Conservation (phyloP, 2,113 vertebrate species). For the Vireo altiloquus region DNA sequence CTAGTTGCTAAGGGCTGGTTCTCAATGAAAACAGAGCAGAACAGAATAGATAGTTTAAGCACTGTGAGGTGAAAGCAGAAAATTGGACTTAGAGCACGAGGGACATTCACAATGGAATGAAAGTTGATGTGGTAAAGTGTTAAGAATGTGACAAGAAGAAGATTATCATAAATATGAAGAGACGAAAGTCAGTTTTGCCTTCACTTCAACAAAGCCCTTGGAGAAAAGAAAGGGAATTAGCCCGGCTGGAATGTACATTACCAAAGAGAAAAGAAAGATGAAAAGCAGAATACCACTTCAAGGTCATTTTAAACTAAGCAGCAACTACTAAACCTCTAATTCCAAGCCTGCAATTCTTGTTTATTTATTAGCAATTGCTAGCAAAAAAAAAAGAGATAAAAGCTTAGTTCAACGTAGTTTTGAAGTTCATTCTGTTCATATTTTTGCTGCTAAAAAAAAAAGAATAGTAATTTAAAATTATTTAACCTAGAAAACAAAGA, state of each 20-base stretch:
- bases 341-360: constrained; percentile 6
- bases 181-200: background rate
- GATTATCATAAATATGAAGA: constrained; percentile 37
- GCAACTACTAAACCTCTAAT: background rate
- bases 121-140: constrained; percentile 15
- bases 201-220: background rate
- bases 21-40: constrained; percentile 45
- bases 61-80: constrained; percentile 39
- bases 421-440: background rate
- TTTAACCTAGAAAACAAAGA: background rate
- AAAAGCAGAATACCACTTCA: constrained; percentile 15
- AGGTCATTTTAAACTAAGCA: constrained; percentile 36
- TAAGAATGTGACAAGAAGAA: constrained; percentile 30
- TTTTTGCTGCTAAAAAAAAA: background rate
- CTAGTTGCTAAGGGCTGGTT: constrained; percentile 41
- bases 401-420: background rate
- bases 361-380: constrained; percentile 5
- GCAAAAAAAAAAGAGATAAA: background rate
- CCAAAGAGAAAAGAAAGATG: background rate
- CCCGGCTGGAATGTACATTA: background rate
- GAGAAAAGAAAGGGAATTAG: background rate
- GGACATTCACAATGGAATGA: constrained; percentile 12
- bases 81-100: constrained; percentile 40
- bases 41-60: constrained; percentile 37
- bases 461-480: background rate